Evolutionary conservation across 2,888 invertebrate species (phyloP).

Genomic region (Ophioninae sp.): DNA sequence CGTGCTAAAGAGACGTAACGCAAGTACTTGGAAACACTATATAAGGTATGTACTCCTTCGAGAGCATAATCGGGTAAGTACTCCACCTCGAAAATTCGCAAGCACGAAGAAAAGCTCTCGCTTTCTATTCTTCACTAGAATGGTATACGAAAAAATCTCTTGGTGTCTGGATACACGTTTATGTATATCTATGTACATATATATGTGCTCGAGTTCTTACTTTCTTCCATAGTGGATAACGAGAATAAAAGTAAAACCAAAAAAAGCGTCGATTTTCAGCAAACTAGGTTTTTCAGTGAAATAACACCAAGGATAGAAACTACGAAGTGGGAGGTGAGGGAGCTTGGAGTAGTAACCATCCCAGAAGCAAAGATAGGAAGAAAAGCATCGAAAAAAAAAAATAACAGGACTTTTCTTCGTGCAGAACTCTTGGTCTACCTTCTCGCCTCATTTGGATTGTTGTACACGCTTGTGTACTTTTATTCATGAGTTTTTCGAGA

Average conservation of each 20-base stretch:
- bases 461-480: constrained; percentile 22
- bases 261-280: constrained; percentile 36
- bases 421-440: not conserved
- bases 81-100: constrained; percentile 35
- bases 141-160: constrained; percentile 22
- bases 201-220: not conserved
- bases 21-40: constrained; percentile 10
- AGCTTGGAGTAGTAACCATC: not conserved
- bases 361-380: constrained; percentile 10
- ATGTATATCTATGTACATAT: not conserved
- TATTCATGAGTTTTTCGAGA: constrained; percentile 34
- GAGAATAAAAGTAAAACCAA: constrained; percentile 13
- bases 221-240: constrained; percentile 9
- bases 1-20: constrained; percentile 19
- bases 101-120: constrained; percentile 17
- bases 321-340: not conserved
- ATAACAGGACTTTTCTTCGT: constrained; percentile 24
- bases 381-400: not conserved
- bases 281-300: constrained; percentile 15
- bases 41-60: not conserved
- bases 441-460: constrained; percentile 11
- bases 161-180: not conserved
- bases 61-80: constrained; percentile 6
- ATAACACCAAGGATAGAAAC: constrained; percentile 19
- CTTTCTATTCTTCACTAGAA: not conserved